These are phyloP conservation scores for Druceiella hillmani DNA, from an alignment of 2,888 invertebrate species.

Conservation along the genomic window DNA sequence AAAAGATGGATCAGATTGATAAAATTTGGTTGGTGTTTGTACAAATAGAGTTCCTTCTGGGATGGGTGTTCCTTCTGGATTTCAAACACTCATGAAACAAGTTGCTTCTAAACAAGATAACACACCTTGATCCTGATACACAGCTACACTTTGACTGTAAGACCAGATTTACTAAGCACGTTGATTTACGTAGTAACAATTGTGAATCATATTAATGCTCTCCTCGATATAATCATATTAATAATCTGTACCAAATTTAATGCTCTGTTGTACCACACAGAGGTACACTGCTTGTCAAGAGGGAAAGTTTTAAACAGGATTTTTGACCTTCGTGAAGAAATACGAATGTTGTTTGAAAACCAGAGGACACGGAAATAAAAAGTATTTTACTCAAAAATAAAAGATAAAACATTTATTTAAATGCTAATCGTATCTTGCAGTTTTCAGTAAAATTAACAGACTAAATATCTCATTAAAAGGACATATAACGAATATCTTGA, in stretches of 20 bases:
- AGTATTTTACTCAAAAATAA: too few species aligned
- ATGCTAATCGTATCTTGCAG: too few species aligned
- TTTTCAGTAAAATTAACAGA: too few species aligned
- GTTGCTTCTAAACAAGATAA: too few species aligned
- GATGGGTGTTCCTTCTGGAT: constrained; percentile 9
- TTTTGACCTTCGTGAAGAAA: too few species aligned
- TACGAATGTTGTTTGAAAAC: too few species aligned
- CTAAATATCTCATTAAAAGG: too few species aligned
- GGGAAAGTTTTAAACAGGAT: too few species aligned
- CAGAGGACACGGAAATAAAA: too few species aligned
- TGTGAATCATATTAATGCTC: constrained; percentile 16
- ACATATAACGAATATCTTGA: too few species aligned
- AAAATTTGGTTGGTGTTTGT: constrained; percentile 18
- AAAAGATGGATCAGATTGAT: constrained; percentile 20
- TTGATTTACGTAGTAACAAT: constrained; percentile 15
- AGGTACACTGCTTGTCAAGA: constrained; percentile 23
- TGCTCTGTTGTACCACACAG: constrained; percentile 22
- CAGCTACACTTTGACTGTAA: constrained; percentile 7
- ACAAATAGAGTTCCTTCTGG: constrained; percentile 13
- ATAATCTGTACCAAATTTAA: constrained; percentile 21
- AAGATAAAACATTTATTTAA: too few species aligned
- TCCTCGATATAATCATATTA: constrained; percentile 20
- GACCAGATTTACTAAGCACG: constrained; percentile 12
- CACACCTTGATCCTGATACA: constrained; percentile 10
- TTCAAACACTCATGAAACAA: too few species aligned